phyloP scores from a whole-genome alignment of 2,113 vertebrate species.

The Holacanthus passer region DNA sequence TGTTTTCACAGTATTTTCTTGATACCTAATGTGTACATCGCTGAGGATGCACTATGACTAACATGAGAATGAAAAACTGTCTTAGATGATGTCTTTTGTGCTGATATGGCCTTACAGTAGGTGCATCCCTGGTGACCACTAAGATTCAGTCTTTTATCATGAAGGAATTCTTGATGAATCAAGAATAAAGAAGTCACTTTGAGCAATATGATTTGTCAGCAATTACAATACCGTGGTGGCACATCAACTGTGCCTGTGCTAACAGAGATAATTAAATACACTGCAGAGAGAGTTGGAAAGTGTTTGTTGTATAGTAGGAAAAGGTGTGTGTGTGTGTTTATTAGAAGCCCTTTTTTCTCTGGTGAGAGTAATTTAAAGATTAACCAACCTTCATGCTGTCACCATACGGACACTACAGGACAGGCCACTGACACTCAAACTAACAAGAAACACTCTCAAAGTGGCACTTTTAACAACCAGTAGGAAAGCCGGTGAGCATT shows the following conservation, averaged over 20 bases:
- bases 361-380: constrained; percentile 22
- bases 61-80: background rate
- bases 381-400: background rate
- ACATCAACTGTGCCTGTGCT: constrained; percentile 47
- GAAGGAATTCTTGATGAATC: constrained; percentile 38
- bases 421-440: background rate
- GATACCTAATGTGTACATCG: background rate
- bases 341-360: background rate
- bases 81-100: constrained; percentile 14
- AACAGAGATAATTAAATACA: constrained; percentile 67
- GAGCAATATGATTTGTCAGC: constrained; percentile 60
- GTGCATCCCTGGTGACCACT: constrained; percentile 43
- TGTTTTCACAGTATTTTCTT: background rate
- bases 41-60: background rate
- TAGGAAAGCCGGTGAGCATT: background rate
- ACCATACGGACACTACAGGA: background rate
- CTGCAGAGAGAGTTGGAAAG: constrained; percentile 49
- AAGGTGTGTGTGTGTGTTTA: constrained; percentile 52
- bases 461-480: background rate
- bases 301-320: constrained; percentile 35
- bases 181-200: too few relatives aligned
- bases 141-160: constrained; percentile 30
- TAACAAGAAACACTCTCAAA: background rate
- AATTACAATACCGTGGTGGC: constrained; percentile 24
- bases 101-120: constrained; percentile 36